phyloP scores from a whole-genome alignment of 2,888 invertebrate genomes.

The Erebia epiphron region DNA sequence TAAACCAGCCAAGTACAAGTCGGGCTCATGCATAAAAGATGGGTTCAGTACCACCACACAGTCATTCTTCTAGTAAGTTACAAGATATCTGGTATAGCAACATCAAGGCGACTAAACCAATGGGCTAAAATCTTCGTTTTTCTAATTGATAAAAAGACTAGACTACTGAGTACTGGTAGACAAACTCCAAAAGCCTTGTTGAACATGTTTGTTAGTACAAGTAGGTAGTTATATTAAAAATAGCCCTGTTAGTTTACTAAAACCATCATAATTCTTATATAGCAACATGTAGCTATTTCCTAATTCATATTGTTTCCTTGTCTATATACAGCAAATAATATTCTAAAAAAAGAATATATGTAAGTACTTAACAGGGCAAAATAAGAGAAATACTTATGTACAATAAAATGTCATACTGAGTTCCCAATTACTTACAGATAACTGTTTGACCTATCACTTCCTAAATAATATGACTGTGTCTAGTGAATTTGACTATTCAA shows the following conservation, averaged over 20 bases:
- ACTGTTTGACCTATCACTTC: not conserved
- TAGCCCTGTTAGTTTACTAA: not conserved
- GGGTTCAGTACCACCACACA: no score
- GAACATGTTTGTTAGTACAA: not conserved
- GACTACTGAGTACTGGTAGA: no score
- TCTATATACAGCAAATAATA: slow-evolving; percentile 1
- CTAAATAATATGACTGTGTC: not conserved
- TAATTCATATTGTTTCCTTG: slow-evolving; percentile 1
- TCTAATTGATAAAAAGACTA: no score
- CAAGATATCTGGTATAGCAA: no score
- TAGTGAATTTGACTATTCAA: not conserved
- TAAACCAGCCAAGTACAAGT: no score
- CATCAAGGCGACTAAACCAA: no score
- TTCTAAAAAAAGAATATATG: not conserved
- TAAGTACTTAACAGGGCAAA: not conserved
- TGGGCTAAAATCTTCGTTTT: no score
- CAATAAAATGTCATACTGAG: not conserved
- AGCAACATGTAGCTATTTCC: not conserved
- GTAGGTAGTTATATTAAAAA: not conserved
- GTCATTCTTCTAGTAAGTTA: no score
- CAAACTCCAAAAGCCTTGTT: not conserved
- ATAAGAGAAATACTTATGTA: not conserved
- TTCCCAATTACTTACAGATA: not conserved
- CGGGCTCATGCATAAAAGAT: no score
- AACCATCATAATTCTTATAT: not conserved